Evolutionary conservation across 2,888 invertebrate species (phyloP), one percentile per base, ranked within the genome.

Genomic region (Harpalus rufipes): DNA sequence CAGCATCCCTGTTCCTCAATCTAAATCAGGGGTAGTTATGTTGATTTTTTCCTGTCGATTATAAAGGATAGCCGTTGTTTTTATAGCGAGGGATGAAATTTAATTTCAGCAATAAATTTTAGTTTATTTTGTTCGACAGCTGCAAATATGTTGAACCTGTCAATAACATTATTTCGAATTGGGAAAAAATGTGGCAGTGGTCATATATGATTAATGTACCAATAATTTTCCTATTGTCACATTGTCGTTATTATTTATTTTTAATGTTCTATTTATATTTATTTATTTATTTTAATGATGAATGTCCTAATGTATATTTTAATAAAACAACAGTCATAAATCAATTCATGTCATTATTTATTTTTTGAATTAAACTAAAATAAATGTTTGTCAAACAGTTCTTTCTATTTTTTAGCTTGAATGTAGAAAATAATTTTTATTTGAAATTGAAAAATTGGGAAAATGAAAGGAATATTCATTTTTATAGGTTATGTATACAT

Each of bases 101-200:
- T 68, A 39, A 39, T 68, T 68, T 39, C 32, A 7, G 8, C 2
- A 10, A 25, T 25, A 25, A 21, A 41, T 72, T 72, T 6, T 72
- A 51, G 44, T 74, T 74, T 44, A 74, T 74, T 74, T 74, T 44
- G 41, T 74, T 44, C 16, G 44, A 44, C 72, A 74, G 72, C 12
- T 44, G 18, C 6, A 65, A 65, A 41, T 41, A 41, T 72, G 68
- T 7, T 72, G 68, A 16, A 16, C 39, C 12, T 68, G 68, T 39
- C 68, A 68, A 68, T 74, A 74, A 16, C 25, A 68, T 68, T 68
- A 68, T 68, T 68, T 68, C 39, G 3, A 12, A 32, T 32, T 32
- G 25, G 12, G n/a, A n/a, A 68, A 68, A 68, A 39, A 68, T 68
- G 63, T 63, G 16, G 4, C 7, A 25, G 14, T 18, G 63, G 63